Evolutionary conservation across 2,797 vertebrate genomes (phyloP).

Genomic region (Rhadinocentrus ornatus): DNA sequence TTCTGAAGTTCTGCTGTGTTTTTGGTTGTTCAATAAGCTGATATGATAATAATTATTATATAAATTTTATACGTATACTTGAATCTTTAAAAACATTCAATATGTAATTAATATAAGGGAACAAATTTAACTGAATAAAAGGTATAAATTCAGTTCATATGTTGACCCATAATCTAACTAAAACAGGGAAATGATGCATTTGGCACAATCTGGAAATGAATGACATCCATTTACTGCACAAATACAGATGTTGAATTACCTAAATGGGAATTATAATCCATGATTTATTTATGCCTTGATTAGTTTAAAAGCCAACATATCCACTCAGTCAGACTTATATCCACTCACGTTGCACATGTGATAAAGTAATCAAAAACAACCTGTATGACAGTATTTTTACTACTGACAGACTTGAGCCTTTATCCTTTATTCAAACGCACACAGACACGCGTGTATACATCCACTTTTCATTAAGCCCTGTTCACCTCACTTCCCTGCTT

Average conservation of each 20-base stretch:
- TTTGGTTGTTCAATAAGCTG: too few species aligned
- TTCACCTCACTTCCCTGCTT: conserved; percentile 40
- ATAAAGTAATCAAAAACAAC: conserved; percentile 24
- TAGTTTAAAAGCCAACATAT: background rate
- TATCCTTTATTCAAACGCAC: conserved; percentile 19
- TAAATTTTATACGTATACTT: too few species aligned
- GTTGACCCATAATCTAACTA: background rate
- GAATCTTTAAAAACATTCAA: background rate
- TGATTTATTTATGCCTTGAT: background rate
- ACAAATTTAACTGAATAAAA: background rate
- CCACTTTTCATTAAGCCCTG: conserved; percentile 41
- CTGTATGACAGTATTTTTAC: conserved; percentile 22
- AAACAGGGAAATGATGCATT: background rate
- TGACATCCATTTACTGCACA: background rate
- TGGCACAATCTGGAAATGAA: background rate
- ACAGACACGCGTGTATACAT: conserved; percentile 12
- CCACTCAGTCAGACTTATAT: background rate
- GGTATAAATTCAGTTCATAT: background rate
- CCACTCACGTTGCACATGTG: background rate
- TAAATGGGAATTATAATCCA: background rate
- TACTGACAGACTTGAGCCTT: conserved; percentile 7
- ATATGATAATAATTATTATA: too few species aligned
- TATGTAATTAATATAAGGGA: too few species aligned
- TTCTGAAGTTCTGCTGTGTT: background rate
- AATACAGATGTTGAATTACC: background rate